These are phyloP conservation scores for Sesia apiformis DNA, from an alignment of 2,888 invertebrate genomes.

Conservation along the genomic window DNA sequence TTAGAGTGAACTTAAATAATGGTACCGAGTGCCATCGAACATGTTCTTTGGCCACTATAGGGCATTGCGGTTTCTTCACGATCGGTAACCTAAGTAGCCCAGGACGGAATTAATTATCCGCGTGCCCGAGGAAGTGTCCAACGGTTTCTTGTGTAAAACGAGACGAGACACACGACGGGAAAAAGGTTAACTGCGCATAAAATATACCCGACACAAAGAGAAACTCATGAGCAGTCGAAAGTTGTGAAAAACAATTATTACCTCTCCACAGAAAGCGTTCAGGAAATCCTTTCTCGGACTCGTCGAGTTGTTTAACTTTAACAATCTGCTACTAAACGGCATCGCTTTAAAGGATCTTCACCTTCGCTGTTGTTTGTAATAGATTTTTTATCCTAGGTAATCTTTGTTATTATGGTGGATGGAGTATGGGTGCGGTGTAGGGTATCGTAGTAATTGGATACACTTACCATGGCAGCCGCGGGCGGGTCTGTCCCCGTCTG, in stretches of 20 bases:
- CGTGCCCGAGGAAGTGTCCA: constrained; percentile 37
- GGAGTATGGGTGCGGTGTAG: constrained; percentile 39
- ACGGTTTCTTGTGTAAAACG: constrained; percentile 68
- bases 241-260: not conserved
- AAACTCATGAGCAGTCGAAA: constrained; percentile 1
- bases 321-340: constrained; percentile 2
- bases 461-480: constrained; percentile 57
- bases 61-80: constrained; percentile 52
- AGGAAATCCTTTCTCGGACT: not conserved
- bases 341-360: not conserved
- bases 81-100: constrained; percentile 55
- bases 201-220: constrained; percentile 14
- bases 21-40: constrained; percentile 40
- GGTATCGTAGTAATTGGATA: constrained; percentile 63
- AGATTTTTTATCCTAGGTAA: constrained; percentile 12
- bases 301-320: not conserved
- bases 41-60: constrained; percentile 46
- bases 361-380: constrained; percentile 7
- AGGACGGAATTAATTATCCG: constrained; percentile 65
- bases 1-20: constrained; percentile 32
- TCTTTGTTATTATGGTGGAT: constrained; percentile 19
- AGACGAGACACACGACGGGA: constrained; percentile 50
- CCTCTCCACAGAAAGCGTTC: not conserved
- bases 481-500: constrained; percentile 52
- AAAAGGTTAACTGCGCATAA: constrained; percentile 49